A percentile compares a stretch with the other conserved stretches of the same genome.
phyloP scores from a whole-genome alignment of 2,888 invertebrate species.

The Urechis unicinctus region DNA sequence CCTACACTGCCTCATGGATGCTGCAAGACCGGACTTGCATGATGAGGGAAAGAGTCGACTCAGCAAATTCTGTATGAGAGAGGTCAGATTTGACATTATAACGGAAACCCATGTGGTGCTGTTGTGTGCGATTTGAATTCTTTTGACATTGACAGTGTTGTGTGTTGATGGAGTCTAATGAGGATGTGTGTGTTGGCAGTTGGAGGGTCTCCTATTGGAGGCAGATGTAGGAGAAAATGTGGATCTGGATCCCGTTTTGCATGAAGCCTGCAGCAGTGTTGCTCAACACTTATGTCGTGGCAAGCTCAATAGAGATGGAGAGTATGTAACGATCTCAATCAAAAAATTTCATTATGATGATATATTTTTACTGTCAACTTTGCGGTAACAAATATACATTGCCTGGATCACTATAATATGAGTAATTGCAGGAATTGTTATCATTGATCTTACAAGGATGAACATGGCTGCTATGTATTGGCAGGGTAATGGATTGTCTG shows the following conservation, averaged over 20 bases:
- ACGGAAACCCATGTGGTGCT: not conserved
- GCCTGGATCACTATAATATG: no score
- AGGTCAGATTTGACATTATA: conserved; percentile 2
- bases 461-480: no score
- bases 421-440: no score
- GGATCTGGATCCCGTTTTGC: conserved; percentile 84
- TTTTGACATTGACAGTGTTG: not conserved
- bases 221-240: conserved; percentile 93
- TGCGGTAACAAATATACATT: no score
- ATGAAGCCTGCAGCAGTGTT: conserved; percentile 78
- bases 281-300: conserved; percentile 62
- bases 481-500: conserved; percentile 81
- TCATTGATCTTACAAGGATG: no score
- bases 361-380: not conserved
- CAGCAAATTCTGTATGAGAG: conserved; percentile 5
- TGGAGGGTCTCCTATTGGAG: conserved; percentile 75
- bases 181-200: conserved; percentile 46
- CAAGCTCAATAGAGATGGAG: conserved; percentile 40
- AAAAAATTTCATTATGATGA: not conserved
- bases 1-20: conserved; percentile 80
- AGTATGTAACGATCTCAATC: conserved; percentile 25
- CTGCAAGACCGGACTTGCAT: conserved; percentile 57
- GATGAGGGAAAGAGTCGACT: conserved; percentile 1
- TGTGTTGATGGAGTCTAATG: conserved; percentile 13
- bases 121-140: no score